These are phyloP conservation scores for Scophthalmus maximus DNA, from an alignment of 2,113 vertebrate genomes.

Conservation along the genomic window DNA sequence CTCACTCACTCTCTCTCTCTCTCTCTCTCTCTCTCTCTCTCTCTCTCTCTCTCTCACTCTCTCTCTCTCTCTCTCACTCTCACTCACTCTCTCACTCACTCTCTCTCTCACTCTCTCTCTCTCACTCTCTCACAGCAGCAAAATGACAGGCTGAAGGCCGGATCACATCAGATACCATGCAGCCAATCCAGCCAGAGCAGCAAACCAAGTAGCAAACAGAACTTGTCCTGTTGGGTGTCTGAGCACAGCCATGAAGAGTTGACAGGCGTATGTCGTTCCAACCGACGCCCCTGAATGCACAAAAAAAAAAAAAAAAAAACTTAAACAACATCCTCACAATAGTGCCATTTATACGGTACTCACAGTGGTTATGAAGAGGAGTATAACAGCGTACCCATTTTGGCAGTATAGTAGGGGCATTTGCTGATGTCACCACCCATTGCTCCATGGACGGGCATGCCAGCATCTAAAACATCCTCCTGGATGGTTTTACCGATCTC, in stretches of 20 bases:
- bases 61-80: not conserved
- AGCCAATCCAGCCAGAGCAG: slow-evolving; percentile 83
- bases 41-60: not conserved
- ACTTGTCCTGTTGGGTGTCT: slow-evolving; percentile 88
- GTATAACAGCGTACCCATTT: slow-evolving; percentile 78
- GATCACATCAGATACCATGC: slow-evolving; percentile 94
- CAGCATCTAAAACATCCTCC: slow-evolving; percentile 84
- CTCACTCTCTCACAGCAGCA: slow-evolving; percentile 25
- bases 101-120: not conserved
- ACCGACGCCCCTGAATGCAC: slow-evolving; percentile 74
- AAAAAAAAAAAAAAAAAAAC: not conserved
- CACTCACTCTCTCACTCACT: not conserved
- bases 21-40: not conserved
- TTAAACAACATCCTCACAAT: not conserved
- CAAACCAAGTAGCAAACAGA: slow-evolving; percentile 86
- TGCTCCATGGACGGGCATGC: slow-evolving; percentile 83
- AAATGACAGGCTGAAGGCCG: not conserved
- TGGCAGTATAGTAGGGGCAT: slow-evolving; percentile 91
- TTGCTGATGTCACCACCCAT: slow-evolving; percentile 88
- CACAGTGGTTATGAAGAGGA: not conserved
- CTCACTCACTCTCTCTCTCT: not conserved
- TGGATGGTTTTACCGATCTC: slow-evolving; percentile 84
- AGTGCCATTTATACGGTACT: not conserved
- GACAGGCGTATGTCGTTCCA: slow-evolving; percentile 81
- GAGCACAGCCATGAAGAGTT: slow-evolving; percentile 76